These are phyloP conservation scores for Tigriopus japonicus DNA, from an alignment of 1,140 invertebrate species.

Conservation along the genomic window DNA sequence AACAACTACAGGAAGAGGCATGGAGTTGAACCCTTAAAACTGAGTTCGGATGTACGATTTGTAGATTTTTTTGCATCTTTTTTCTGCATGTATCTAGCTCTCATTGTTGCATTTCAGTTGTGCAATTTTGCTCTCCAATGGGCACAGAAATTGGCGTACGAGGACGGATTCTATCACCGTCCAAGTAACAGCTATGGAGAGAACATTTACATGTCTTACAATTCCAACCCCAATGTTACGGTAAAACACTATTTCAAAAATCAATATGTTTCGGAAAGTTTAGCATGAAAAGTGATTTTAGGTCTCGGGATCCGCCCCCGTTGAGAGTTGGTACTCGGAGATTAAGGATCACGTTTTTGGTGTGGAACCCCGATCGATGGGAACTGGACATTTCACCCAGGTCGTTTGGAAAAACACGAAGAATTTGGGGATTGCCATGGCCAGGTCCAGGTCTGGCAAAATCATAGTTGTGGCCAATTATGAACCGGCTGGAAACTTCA, in stretches of 20 bases:
- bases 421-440: constrained; percentile 51
- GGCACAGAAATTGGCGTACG: constrained; percentile 49
- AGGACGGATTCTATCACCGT: constrained; percentile 49
- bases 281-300: too few relatives aligned
- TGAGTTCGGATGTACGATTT: constrained; percentile 48
- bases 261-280: too few relatives aligned
- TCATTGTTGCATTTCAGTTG: constrained; percentile 25
- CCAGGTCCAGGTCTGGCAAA: constrained; percentile 37
- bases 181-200: constrained; percentile 41
- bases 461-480: constrained; percentile 66
- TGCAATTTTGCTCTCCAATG: constrained; percentile 57
- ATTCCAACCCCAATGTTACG: constrained; percentile 43
- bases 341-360: constrained; percentile 24
- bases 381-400: constrained; percentile 47
- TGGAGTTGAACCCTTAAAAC: constrained; percentile 40
- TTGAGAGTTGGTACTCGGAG: constrained; percentile 47
- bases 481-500: constrained; percentile 56
- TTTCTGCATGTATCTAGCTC: constrained; percentile 11
- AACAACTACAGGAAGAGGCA: constrained; percentile 58
- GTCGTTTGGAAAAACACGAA: constrained; percentile 51
- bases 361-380: constrained; percentile 20
- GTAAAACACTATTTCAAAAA: too few relatives aligned
- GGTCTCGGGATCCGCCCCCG: constrained; percentile 44
- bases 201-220: constrained; percentile 56
- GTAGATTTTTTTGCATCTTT: constrained; percentile 17